Conservation (phyloP, 2,797 vertebrate species). For the Epinephelus malabaricus region DNA sequence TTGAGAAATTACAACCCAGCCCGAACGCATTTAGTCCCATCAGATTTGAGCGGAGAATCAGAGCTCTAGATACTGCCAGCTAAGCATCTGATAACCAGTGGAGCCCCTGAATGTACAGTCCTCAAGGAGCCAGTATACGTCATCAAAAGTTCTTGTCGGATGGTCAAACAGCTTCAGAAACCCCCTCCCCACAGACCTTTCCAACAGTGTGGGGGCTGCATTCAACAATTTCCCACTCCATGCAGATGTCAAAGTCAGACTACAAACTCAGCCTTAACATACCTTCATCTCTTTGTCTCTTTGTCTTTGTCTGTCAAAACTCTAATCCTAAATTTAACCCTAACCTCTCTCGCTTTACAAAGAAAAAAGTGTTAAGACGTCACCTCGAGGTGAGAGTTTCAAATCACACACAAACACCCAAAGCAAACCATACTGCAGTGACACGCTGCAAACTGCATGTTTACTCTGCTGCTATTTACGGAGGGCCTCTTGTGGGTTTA, state of each 20-base stretch:
- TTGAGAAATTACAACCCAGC: too few relatives aligned
- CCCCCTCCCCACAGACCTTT: background rate
- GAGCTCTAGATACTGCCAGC: background rate
- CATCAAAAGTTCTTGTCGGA: background rate
- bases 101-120: background rate
- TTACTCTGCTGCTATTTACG: conserved; percentile 22
- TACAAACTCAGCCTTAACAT: background rate
- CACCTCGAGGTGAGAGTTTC: background rate
- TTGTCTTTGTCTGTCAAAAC: too few relatives aligned
- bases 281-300: background rate
- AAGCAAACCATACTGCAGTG: conserved; percentile 1
- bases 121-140: background rate
- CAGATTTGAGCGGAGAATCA: too few relatives aligned
- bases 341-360: background rate
- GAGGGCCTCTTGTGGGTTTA: conserved; percentile 6
- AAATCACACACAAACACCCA: background rate
- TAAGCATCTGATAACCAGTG: accelerated
- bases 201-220: too few relatives aligned
- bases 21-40: too few relatives aligned
- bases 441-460: conserved; percentile 9
- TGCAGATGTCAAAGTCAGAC: background rate
- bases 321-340: background rate
- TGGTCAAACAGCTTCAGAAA: background rate
- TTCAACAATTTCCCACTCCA: too few relatives aligned
- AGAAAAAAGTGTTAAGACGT: background rate